Evolutionary conservation across 2,113 vertebrate species (phyloP).

Genomic region (Sinosuthora webbiana): DNA sequence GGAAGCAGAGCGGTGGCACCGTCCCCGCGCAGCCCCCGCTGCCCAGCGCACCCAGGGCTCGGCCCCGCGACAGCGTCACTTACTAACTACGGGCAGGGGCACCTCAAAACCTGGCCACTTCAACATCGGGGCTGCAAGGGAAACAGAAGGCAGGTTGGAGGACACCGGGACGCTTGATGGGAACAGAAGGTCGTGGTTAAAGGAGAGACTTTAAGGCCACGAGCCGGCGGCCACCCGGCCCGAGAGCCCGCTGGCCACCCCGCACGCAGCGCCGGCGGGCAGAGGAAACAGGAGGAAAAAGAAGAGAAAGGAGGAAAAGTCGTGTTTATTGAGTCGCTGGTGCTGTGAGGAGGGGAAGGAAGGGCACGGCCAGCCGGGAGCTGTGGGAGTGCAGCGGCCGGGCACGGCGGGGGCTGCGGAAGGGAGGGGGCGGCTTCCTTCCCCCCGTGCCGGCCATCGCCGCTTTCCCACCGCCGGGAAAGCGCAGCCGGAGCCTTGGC

Average conservation of each 20-base stretch:
- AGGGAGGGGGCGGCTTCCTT: slow-evolving; percentile 19
- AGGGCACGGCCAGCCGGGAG: background rate
- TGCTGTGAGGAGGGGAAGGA: slow-evolving; percentile 27
- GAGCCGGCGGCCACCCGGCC: background rate
- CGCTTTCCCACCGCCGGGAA: background rate
- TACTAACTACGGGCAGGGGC: slow-evolving; percentile 84
- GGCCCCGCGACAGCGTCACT: slow-evolving; percentile 77
- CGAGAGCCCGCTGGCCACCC: background rate
- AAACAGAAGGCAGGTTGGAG: slow-evolving; percentile 78
- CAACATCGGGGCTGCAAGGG: slow-evolving; percentile 87
- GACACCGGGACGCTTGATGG: background rate
- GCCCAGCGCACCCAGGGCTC: background rate
- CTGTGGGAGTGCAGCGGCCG: background rate
- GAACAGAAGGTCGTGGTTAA: slow-evolving; percentile 14
- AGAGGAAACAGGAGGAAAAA: background rate
- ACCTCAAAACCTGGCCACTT: slow-evolving; percentile 89
- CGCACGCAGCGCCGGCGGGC: background rate
- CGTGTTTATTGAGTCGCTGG: background rate
- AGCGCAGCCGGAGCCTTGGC: background rate
- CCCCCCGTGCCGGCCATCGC: background rate
- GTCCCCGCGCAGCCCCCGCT: background rate
- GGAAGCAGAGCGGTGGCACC: slow-evolving; percentile 16
- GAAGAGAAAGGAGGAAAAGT: slow-evolving; percentile 26
- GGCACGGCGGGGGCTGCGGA: background rate
- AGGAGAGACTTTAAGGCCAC: background rate